Evolutionary conservation across 2,797 vertebrate genomes (phyloP), one percentile per base, ranked within the genome.

Genomic region (Argentina silus): DNA sequence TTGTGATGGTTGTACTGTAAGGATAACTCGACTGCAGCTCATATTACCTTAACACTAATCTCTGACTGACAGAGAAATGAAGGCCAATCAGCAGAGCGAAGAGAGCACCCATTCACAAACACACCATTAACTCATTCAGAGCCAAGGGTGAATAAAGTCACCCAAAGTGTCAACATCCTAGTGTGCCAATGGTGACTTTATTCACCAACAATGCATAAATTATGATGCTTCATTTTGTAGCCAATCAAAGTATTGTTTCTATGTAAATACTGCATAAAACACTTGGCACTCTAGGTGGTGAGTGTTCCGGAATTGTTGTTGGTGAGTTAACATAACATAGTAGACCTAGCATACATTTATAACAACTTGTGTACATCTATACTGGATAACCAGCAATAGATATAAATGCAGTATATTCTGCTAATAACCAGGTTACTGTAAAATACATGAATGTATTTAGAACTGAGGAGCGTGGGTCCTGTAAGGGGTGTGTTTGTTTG

Each of bases 11-110:
- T 81, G 73, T 56, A 57, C 87, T 84, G 81, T 83, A 89, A 93
- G 90, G 92, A 91, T 92, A 90, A 88, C 77, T 85, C 74, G 57
- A 78, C 57, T 78, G 78, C 83, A 85, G 84, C 90, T 91, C 86
- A 81, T 89, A 86, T 91, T 87, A 86, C 87, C 81, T 47, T 77
- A 67, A 85, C 81, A 82, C 81, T 11, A 12, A 11, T 55, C 3
- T 53, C 50, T 53, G 8, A 5, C n/a, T 53, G 53, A 17, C 53
- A 55, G 53, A 55, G 15, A 55, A 17, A 55, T n/a, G 19, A 14
- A 53, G 3, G 12, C 6, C 50, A 53, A 55, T n/a, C 57, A 61
- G 19, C 4, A 23, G 62, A 50, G 10, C 14, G 14, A 36, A 36
- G 27, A 36, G 27, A 36, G 10, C 8, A 42, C 7, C n/a, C 50